Percentiles rank a stretch among this genome's conserved stretches.
These are phyloP conservation scores for Aspidiotus rigidus DNA, from an alignment of 2,888 invertebrate genomes.

Conservation along the genomic window DNA sequence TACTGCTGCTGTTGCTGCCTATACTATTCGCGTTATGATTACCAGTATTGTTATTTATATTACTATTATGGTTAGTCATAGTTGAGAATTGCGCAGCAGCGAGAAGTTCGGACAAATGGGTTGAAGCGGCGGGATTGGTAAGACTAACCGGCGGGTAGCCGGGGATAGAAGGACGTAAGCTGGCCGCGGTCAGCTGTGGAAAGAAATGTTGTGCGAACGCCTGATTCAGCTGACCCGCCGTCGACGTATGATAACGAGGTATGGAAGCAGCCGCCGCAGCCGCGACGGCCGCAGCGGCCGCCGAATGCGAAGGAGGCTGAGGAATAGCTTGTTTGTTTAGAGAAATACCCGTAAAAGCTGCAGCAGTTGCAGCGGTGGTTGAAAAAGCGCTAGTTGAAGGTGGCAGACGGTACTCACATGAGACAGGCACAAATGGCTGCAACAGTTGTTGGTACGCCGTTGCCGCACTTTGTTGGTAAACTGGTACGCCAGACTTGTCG, in stretches of 20 bases:
- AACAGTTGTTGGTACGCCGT: slow-evolving; percentile 90
- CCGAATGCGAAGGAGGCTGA: slow-evolving; percentile 44
- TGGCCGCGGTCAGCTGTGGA: slow-evolving; percentile 18
- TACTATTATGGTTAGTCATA: slow-evolving; percentile 21
- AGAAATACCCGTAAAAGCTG: slow-evolving; percentile 56
- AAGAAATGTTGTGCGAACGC: slow-evolving; percentile 25
- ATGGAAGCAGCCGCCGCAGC: slow-evolving; percentile 22
- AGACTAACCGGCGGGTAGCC: slow-evolving; percentile 14
- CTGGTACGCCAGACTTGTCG: slow-evolving; percentile 91
- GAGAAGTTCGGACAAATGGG: slow-evolving; percentile 28
- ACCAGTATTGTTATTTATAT: slow-evolving; percentile 6
- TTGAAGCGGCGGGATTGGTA: slow-evolving; percentile 20
- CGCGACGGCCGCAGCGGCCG: slow-evolving; percentile 16
- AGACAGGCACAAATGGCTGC: slow-evolving; percentile 95
- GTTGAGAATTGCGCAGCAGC: slow-evolving; percentile 31
- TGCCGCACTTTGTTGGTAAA: slow-evolving; percentile 80
- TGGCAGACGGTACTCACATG: slow-evolving; percentile 88
- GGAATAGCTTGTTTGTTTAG: slow-evolving; percentile 54
- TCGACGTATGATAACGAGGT: slow-evolving; percentile 25
- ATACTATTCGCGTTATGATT: slow-evolving; percentile 22
- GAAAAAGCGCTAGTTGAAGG: slow-evolving; percentile 43
- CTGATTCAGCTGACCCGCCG: slow-evolving; percentile 30
- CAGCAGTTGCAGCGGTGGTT: slow-evolving; percentile 47
- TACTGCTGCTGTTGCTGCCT: slow-evolving; percentile 20
- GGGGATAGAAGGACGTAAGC: slow-evolving; percentile 12